Percentiles rank a stretch among this genome's conserved stretches.
Evolutionary conservation across 2,888 invertebrate genomes (phyloP).

Genomic region (Cheilosia pagana): DNA sequence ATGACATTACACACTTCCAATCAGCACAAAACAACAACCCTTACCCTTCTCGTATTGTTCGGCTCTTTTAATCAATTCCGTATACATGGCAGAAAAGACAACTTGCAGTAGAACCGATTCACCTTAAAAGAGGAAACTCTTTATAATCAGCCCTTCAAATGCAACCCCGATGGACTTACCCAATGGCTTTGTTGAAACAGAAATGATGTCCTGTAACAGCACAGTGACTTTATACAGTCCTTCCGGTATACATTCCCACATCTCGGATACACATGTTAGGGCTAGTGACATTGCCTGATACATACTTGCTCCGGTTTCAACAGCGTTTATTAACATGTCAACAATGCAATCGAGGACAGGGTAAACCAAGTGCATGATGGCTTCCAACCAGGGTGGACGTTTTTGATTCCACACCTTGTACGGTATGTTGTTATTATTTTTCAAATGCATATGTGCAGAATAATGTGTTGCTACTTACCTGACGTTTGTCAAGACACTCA

Average conservation of each 20-base stretch:
- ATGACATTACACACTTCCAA: conserved; percentile 17
- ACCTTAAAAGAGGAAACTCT: conserved; percentile 74
- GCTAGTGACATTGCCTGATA: conserved; percentile 92
- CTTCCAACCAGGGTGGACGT: conserved; percentile 90
- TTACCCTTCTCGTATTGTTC: conserved; percentile 79
- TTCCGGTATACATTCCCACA: conserved; percentile 88
- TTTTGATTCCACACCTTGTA: conserved; percentile 91
- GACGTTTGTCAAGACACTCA: conserved; percentile 89
- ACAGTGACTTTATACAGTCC: conserved; percentile 85
- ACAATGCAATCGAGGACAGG: conserved; percentile 87
- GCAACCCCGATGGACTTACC: conserved; percentile 78
- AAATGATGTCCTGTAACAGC: conserved; percentile 88
- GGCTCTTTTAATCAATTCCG: conserved; percentile 85
- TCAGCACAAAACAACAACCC: conserved; percentile 2
- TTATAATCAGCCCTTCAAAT: conserved; percentile 18
- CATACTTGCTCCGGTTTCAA: conserved; percentile 90
- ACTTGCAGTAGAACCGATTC: conserved; percentile 89
- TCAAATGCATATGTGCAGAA: not conserved
- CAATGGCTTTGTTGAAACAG: conserved; percentile 88
- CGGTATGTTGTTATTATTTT: not conserved
- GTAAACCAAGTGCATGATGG: conserved; percentile 87
- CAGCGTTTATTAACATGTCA: conserved; percentile 88
- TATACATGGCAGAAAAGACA: conserved; percentile 88
- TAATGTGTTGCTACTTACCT: conserved; percentile 83
- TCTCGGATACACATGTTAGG: conserved; percentile 88